These are phyloP conservation scores for Harpegnathos saltator DNA, from an alignment of 1,140 invertebrate species.

Conservation along the genomic window DNA sequence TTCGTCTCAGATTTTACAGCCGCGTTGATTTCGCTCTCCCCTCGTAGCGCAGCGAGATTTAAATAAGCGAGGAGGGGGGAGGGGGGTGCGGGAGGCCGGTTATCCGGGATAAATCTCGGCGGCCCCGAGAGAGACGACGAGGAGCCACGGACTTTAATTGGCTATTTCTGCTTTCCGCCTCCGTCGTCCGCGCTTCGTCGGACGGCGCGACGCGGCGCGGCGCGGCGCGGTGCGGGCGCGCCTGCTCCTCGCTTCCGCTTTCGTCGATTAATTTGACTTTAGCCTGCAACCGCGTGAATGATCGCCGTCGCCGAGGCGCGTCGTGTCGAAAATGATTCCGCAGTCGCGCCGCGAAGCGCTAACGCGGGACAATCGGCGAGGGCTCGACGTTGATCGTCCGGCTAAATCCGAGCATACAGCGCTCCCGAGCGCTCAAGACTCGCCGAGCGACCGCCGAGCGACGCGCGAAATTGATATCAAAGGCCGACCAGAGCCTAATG, in stretches of 20 bases:
- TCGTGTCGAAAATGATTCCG: not conserved
- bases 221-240: no score
- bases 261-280: conserved; percentile 76
- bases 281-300: conserved; percentile 63
- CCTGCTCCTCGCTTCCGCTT: conserved; percentile 37
- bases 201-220: no score
- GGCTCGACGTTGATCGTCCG: not conserved
- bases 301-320: conserved; percentile 39
- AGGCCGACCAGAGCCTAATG: conserved; percentile 31
- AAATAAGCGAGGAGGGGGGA: conserved; percentile 71
- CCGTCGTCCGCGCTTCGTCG: conserved; percentile 31
- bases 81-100: conserved; percentile 57
- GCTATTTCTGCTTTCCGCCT: conserved; percentile 71
- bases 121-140: conserved; percentile 66
- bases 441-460: conserved; percentile 14
- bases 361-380: no score
- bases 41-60: conserved; percentile 60
- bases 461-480: conserved; percentile 44
- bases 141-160: conserved; percentile 74
- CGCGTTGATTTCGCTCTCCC: conserved; percentile 27
- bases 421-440: not conserved
- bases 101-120: conserved; percentile 72
- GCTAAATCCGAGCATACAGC: not conserved
- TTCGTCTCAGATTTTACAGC: conserved; percentile 63
- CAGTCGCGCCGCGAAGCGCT: not conserved